These are phyloP conservation scores for Calephelis perditalis DNA, from an alignment of 2,888 invertebrate genomes.

Conservation along the genomic window DNA sequence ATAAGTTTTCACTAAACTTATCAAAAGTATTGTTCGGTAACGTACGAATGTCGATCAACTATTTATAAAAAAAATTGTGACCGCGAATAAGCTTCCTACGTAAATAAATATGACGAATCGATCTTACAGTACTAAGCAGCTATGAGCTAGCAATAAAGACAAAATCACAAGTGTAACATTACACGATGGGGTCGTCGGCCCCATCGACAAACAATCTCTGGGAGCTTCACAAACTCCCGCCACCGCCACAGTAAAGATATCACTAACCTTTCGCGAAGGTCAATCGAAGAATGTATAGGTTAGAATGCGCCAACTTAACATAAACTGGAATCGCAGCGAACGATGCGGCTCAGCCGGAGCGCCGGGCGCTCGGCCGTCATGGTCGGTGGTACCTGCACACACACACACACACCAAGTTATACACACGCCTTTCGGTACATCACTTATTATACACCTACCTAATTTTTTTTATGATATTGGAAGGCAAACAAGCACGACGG, in stretches of 20 bases:
- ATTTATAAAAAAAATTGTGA: constrained; percentile 48
- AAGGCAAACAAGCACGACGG: too few relatives aligned
- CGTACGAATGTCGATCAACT: constrained; percentile 12
- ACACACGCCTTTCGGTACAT: not conserved
- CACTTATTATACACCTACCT: too few relatives aligned
- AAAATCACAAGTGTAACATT: constrained; percentile 60
- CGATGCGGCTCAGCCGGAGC: constrained; percentile 43
- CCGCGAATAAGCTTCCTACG: constrained; percentile 44
- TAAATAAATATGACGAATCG: constrained; percentile 63
- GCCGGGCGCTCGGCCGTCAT: constrained; percentile 61
- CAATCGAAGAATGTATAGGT: constrained; percentile 77
- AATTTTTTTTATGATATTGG: too few relatives aligned
- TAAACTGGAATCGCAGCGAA: constrained; percentile 57
- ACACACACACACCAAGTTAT: constrained; percentile 4
- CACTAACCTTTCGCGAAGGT: constrained; percentile 77
- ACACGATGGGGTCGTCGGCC: constrained; percentile 36
- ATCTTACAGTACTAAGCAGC: constrained; percentile 69
- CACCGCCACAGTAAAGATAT: constrained; percentile 68
- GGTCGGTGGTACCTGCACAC: constrained; percentile 70
- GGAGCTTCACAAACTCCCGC: constrained; percentile 54
- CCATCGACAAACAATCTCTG: constrained; percentile 37
- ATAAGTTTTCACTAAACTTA: not conserved
- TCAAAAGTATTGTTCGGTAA: constrained; percentile 12
- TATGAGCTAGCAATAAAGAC: constrained; percentile 68
- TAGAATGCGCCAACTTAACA: constrained; percentile 69